Evolutionary conservation across 2,888 invertebrate genomes (phyloP).

Genomic region (Ophioninae sp.): DNA sequence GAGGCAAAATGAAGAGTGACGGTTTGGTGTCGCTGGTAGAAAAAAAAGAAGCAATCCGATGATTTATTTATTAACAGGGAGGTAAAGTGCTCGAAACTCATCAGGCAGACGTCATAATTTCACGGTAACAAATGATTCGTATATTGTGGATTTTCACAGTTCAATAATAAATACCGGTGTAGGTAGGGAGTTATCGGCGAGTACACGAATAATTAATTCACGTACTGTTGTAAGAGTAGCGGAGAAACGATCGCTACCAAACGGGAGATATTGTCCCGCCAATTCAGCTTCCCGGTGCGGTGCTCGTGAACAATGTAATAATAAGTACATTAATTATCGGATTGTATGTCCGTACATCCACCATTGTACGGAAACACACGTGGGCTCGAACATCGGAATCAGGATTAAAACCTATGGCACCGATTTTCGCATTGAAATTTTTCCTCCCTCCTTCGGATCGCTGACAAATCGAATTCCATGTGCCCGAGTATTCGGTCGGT

Average conservation of each 20-base stretch:
- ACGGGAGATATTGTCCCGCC: conserved; percentile 23
- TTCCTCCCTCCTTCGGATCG: not conserved
- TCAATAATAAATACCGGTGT: conserved; percentile 27
- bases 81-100: not conserved
- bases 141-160: conserved; percentile 3
- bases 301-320: conserved; percentile 27
- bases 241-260: conserved; percentile 12
- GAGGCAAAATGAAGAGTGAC: not conserved
- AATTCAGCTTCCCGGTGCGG: conserved; percentile 7
- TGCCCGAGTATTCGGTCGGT: too few relatives aligned
- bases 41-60: not conserved
- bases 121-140: conserved; percentile 33
- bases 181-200: conserved; percentile 35
- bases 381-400: not conserved
- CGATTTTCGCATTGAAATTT: not conserved
- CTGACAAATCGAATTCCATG: too few relatives aligned
- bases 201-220: conserved; percentile 51
- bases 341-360: conserved; percentile 27
- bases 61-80: not conserved
- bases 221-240: conserved; percentile 30
- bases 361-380: not conserved
- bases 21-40: not conserved
- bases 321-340: conserved; percentile 43
- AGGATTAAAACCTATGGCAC: conserved; percentile 10
- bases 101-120: conserved; percentile 10